Evolutionary conservation across 2,797 vertebrate genomes (phyloP), one percentile per base, ranked within the genome.

Genomic region (Macropus fuliginosus): DNA sequence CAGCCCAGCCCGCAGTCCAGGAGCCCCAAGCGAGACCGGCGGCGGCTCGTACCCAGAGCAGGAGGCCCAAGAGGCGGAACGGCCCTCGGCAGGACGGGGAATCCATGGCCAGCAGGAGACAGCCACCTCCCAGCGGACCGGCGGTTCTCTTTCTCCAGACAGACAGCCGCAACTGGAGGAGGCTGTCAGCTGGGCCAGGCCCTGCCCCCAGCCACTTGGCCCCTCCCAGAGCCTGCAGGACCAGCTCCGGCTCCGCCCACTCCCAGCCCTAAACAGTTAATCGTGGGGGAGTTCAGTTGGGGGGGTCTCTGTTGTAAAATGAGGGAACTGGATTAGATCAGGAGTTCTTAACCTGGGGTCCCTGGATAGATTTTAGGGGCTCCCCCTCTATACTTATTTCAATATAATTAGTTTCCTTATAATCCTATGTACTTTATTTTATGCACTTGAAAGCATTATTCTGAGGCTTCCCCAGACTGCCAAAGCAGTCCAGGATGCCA

Each of bases 21-120:
- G 81, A 97, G 97, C 55, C 54, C 97, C 66, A 81, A 9, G 93
- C 95, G 57, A 97, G 91, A 34, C 0, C 27, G 27, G 57, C 40
- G 56, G 95, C 92, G 54, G 89, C 50, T 24, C 28, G 54, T 28
- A 55, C 52, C 52, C 12, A 0, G 3, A 90, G 46, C 40, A 57
- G 24, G 29, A 59, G 57, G 18, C 54, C 0, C 13, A 92, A 91
- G 28, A 59, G 50, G 24, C 18, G 59, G 91, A 93, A 81, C 31
- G 52, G 56, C 28, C 40, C 46, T 2, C 0, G 9, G 54, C 28
- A 4, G 74, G 21, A 87, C 13, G 28, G 54, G 54, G 31, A 34
- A 87, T 87, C 74, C 74, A 87, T 87, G 74, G 40, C 18, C 40
- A 3, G 40, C 18, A 24, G 74, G 74, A 81, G 40, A 87, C 8